Conservation (phyloP, 2,113 vertebrate species). For the Saccopteryx leptura region DNA sequence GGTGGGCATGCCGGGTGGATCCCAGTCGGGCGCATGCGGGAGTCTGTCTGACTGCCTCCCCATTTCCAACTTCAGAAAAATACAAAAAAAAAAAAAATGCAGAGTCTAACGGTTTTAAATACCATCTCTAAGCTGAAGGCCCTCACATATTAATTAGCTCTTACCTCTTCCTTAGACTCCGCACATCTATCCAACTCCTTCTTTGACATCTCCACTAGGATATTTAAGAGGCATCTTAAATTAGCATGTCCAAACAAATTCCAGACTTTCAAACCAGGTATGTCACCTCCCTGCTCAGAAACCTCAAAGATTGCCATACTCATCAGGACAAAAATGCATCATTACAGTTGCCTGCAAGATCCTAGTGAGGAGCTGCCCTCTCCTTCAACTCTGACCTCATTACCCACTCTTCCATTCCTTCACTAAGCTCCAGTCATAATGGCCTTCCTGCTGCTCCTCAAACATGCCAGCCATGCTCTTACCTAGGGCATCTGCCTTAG, state of each 20-base stretch:
- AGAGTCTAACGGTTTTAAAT: background rate
- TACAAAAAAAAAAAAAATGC: background rate
- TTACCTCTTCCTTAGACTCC: background rate
- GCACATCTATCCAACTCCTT: background rate
- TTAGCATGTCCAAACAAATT: background rate
- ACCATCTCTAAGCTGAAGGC: background rate
- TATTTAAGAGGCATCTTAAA: conserved; percentile 13
- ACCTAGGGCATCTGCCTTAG: background rate
- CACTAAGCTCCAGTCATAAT: background rate
- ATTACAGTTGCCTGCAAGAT: background rate
- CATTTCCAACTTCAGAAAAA: too few relatives aligned
- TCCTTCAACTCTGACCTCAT: background rate
- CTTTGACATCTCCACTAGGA: background rate
- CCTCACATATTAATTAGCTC: background rate
- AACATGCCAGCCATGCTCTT: background rate
- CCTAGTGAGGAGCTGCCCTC: background rate
- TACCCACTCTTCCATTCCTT: background rate
- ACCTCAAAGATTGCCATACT: background rate
- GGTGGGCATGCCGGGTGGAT: too few relatives aligned
- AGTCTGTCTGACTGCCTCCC: too few relatives aligned
- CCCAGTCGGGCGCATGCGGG: too few relatives aligned
- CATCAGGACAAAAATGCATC: background rate
- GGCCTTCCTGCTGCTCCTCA: background rate
- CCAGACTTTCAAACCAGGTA: background rate
- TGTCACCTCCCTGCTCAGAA: background rate